Base-by-base conservation (phyloP, 2,797 vertebrate genomes). In the Bradypus variegatus region DNA sequence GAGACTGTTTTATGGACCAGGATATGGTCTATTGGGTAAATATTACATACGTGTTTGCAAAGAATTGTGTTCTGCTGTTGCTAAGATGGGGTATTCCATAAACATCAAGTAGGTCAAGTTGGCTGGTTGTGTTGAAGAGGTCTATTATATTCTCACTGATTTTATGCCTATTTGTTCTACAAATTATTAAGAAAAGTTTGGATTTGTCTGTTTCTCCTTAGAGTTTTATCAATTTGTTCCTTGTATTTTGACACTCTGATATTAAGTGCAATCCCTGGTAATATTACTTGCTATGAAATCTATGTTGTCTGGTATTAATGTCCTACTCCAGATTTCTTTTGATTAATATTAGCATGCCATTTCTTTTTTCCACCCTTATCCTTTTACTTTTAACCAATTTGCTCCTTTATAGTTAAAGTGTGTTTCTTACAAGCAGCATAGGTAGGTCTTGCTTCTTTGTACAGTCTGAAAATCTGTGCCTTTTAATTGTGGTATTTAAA, bases 61-160 rank as follows among this genome's bases (percentile, higher is more conserved):
- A 33, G 19, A 64, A n/a, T 2, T 55, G 13, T 13, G 11, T 3
- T 11, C 55, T 10, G 15, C 31, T 45, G 14, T 21, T 3, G 38
- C 16, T 2, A 31, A 45, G 53, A 11, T 7, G 38, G 45, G 18
- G 45, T 1, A 27, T 15, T 15, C 73, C 4, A 1, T 2, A 15
- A 13, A 13, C 3, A 15, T n/a, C 53, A 8, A 1, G 19, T 19
- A 2, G 55, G 55, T 16, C 55, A 55, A 16, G 55, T 55, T 18
- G 55, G 55, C 6, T 14, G 55, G 55, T 55, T 55, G 53, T 55
- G 53, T 55, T 55, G 55, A 4, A 29, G 10, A 12, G 2, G 38
- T 4, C 4, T 19, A 3, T 31, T 13, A 0, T 1, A 3, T 45
- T 29, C 31, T n/a, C n/a, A 13, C 53, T 10, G 50, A 13, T 27